Percentiles rank a stretch among this genome's conserved stretches.
Evolutionary conservation across 2,113 vertebrate genomes (phyloP).

Genomic region (Pionites leucogaster): DNA sequence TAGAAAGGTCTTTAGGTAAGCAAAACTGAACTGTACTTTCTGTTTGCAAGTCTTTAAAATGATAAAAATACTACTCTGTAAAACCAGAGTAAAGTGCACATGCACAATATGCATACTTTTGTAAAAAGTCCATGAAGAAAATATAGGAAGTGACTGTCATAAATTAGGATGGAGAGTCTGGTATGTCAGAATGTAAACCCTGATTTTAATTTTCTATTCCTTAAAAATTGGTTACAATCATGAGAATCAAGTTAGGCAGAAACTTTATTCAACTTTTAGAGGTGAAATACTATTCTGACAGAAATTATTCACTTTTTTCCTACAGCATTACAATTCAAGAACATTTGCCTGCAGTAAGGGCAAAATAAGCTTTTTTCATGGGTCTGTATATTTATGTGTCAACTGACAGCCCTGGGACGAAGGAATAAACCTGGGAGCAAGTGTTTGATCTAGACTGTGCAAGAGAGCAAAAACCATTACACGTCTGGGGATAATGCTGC

Average conservation of each 20-base stretch:
- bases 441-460: conserved; percentile 29
- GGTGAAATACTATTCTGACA: background rate
- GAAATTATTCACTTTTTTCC: background rate
- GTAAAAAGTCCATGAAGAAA: background rate
- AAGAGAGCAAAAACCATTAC: conserved; percentile 32
- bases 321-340: background rate
- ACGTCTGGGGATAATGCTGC: conserved; percentile 24
- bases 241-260: background rate
- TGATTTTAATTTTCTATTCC: background rate
- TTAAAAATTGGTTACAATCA: background rate
- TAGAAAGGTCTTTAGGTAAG: background rate
- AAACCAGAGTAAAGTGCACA: background rate
- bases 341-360: conserved; percentile 19
- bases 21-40: background rate
- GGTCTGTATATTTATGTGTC: conserved; percentile 36
- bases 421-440: conserved; percentile 30
- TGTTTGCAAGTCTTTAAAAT: background rate
- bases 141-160: background rate
- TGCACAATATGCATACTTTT: background rate
- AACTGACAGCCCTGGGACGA: conserved; percentile 24
- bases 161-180: background rate
- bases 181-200: background rate
- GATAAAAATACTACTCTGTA: background rate
- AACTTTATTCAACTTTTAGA: background rate
- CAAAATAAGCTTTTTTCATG: conserved; percentile 24